Evolutionary conservation across 2,797 vertebrate species (phyloP), one percentile per base, ranked within the genome.

Genomic region (Cheirogaleus major): DNA sequence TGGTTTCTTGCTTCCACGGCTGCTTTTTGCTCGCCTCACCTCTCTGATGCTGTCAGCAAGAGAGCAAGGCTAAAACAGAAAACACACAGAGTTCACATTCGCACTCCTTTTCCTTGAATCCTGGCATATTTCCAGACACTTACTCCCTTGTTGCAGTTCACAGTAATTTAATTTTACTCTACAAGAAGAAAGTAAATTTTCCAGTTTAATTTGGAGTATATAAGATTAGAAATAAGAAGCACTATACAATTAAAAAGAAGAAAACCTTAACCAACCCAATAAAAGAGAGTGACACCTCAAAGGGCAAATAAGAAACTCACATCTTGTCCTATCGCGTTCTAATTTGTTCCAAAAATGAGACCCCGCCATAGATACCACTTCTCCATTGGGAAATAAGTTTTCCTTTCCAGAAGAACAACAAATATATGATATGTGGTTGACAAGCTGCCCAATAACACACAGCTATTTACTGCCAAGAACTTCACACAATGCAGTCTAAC

Each of bases 71-170:
- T 93, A 63, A 97, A 96, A 91, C n/a, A 35, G 59, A 78, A 96
- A 93, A 25, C 23, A 90, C 20, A 87, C 17, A 67, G 22, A 86
- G 79, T 84, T 97, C 88, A 92, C 8, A 63, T 88, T 79, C 88
- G 35, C 55, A 79, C 63, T 45, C 41, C 27, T 89, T 72, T 95
- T 89, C 61, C 70, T 50, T 85, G 89, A 76, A 30, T 43, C 2
- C 82, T 95, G 95, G 76, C 92, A 72, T 50, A 45, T 73, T 98
- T 85, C 38, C 95, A 98, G 63, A 10, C 57, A 92, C 63, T 72
- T 93, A 82, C 52, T 93, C 61, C n/a, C 94, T 95, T 93, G 80
- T 25, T 92, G 93, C 43, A 85, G 59, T 90, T 87, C 95, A 95
- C 14, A 94, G 41, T 94, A 97, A 95, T 57, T 96, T 50, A 95